phyloP scores from a whole-genome alignment of 2,113 vertebrate species.

The Cheilinus undulatus region DNA sequence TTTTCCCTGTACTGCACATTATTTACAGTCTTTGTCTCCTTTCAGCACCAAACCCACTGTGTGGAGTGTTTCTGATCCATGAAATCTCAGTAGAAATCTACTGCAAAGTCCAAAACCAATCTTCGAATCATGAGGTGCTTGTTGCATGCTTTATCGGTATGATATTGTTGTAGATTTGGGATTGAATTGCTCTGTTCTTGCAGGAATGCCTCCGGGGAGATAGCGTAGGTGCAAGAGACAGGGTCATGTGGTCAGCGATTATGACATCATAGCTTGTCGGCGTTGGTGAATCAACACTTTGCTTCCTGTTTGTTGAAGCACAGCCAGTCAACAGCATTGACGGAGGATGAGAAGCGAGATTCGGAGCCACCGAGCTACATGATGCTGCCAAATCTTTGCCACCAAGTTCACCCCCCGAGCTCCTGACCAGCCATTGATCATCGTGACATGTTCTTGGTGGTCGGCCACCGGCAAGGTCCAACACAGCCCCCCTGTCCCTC shows the following conservation, averaged over 20 bases:
- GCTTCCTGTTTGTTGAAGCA: constrained; percentile 68
- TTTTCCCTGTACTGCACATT: neutral
- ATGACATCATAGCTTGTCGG: constrained; percentile 42
- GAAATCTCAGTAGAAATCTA: neutral
- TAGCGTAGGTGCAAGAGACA: neutral
- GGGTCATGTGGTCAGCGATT: constrained; percentile 14
- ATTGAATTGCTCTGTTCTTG: neutral
- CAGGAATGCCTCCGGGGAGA: constrained; percentile 4
- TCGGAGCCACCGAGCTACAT: constrained; percentile 40
- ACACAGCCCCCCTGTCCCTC: constrained; percentile 49
- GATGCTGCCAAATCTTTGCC: constrained; percentile 71
- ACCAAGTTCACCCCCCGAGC: constrained; percentile 66
- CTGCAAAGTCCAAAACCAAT: neutral
- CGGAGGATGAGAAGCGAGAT: constrained; percentile 57
- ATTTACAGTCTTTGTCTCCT: neutral
- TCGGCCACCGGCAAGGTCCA: constrained; percentile 69
- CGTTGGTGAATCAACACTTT: constrained; percentile 36
- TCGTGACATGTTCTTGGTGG: constrained; percentile 83
- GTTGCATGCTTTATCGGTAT: neutral
- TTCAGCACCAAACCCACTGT: too few relatives aligned
- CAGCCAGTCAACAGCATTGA: constrained; percentile 60
- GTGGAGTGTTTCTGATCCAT: neutral
- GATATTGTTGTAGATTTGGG: neutral
- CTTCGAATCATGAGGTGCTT: neutral
- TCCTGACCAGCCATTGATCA: constrained; percentile 80